Percentiles rank a stretch among this genome's conserved stretches.
Evolutionary conservation across 2,797 vertebrate genomes (phyloP).

Genomic region (Astyanax mexicanus): DNA sequence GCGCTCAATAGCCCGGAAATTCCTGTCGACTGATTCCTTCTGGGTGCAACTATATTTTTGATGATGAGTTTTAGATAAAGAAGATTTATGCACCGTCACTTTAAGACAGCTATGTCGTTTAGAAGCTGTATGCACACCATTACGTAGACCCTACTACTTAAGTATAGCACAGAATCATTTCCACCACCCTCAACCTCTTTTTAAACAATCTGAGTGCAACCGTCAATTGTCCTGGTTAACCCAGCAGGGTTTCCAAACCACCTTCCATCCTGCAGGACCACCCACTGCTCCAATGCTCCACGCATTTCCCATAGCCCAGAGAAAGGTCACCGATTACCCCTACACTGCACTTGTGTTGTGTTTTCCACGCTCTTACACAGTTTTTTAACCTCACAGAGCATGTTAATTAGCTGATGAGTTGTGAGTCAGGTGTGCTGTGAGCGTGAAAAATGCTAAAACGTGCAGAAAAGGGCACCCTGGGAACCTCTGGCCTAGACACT

Average conservation of each 20-base stretch:
- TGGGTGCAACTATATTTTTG: no score
- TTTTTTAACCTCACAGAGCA: no score
- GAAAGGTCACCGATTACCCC: background rate
- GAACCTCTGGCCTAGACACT: background rate
- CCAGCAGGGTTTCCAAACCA: conserved; percentile 17
- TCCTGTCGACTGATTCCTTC: no score
- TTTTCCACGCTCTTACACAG: background rate
- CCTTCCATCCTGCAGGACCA: background rate
- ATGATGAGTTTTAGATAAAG: no score
- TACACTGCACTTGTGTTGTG: background rate
- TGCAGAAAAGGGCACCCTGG: background rate
- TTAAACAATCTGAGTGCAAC: background rate
- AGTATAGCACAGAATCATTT: background rate
- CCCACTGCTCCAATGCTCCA: background rate
- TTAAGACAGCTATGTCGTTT: no score
- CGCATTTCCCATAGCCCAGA: background rate
- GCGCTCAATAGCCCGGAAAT: no score
- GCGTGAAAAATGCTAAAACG: background rate
- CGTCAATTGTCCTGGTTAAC: background rate
- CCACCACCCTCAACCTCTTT: background rate
- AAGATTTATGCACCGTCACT: no score
- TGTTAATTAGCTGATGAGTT: background rate
- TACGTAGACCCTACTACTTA: no score
- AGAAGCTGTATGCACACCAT: no score
- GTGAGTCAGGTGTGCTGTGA: background rate